These are phyloP conservation scores for Drosophila demipolita DNA, from an alignment of 2,888 invertebrate genomes.

Conservation along the genomic window DNA sequence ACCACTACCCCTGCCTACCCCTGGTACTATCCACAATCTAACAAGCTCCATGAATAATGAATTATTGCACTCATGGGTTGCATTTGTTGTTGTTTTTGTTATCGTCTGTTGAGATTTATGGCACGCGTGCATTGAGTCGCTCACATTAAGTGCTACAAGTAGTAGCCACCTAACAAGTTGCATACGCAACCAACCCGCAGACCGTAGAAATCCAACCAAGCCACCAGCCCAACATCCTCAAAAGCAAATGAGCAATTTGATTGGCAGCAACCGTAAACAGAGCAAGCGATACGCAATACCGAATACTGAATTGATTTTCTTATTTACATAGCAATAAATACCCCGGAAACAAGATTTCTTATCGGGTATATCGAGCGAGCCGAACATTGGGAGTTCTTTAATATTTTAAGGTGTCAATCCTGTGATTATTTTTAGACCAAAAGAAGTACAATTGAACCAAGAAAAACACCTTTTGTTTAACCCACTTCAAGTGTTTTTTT, in stretches of 20 bases:
- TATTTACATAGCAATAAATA: conserved; percentile 45
- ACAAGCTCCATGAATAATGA: conserved; percentile 17
- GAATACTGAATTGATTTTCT: conserved; percentile 53
- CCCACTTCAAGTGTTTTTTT: neutral
- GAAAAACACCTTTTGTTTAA: neutral
- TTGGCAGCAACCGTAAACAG: conserved; percentile 54
- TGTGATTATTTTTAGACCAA: neutral
- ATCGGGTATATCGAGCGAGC: neutral
- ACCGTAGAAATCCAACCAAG: neutral
- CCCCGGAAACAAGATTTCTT: neutral
- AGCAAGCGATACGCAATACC: conserved; percentile 36
- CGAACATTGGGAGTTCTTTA: neutral
- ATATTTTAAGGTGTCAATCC: neutral
- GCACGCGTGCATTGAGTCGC: conserved; percentile 53
- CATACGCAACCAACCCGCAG: neutral
- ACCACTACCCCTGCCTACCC: neutral
- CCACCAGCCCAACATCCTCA: conserved; percentile 9
- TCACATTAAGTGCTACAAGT: conserved; percentile 12
- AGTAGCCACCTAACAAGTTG: conserved; percentile 4
- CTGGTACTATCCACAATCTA: neutral
- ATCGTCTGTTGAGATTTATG: conserved; percentile 52
- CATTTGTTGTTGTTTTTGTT: conserved; percentile 49
- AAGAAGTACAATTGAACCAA: neutral
- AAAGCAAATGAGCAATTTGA: conserved; percentile 29
- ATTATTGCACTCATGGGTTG: conserved; percentile 39